phyloP scores from a whole-genome alignment of 1,140 invertebrate species.

The Drosophila orosa region DNA sequence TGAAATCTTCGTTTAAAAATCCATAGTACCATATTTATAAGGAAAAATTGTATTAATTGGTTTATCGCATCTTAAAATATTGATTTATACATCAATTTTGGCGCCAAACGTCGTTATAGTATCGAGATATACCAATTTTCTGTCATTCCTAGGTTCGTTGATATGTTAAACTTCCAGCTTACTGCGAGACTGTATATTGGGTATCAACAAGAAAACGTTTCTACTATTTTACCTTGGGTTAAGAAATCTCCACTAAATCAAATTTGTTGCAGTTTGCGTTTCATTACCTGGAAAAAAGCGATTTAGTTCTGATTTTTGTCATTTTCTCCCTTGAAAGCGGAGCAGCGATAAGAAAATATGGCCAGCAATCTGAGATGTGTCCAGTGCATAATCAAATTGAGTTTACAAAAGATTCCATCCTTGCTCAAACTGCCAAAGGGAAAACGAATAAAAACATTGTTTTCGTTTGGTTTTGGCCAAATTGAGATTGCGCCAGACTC shows the following conservation, averaged over 20 bases:
- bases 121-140: no score
- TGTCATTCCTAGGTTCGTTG: no score
- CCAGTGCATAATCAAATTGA: conserved; percentile 47
- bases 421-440: conserved; percentile 30
- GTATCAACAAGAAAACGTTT: no score
- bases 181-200: not conserved
- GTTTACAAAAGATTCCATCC: conserved; percentile 39
- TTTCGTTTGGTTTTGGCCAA: conserved; percentile 37
- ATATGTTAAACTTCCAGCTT: no score
- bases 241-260: conserved; percentile 11
- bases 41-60: no score
- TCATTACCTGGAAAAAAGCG: conserved; percentile 18
- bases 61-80: no score
- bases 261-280: conserved; percentile 22
- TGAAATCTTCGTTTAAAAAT: no score
- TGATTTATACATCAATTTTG: no score
- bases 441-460: conserved; percentile 41
- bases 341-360: conserved; percentile 13
- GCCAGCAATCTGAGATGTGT: conserved; percentile 21
- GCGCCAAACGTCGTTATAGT: no score
- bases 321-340: conserved; percentile 5
- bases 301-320: not conserved
- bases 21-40: no score
- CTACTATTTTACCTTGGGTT: no score
- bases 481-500: conserved; percentile 38